Evolutionary conservation across 2,113 vertebrate species (phyloP).

Genomic region (Sylvietta virens): DNA sequence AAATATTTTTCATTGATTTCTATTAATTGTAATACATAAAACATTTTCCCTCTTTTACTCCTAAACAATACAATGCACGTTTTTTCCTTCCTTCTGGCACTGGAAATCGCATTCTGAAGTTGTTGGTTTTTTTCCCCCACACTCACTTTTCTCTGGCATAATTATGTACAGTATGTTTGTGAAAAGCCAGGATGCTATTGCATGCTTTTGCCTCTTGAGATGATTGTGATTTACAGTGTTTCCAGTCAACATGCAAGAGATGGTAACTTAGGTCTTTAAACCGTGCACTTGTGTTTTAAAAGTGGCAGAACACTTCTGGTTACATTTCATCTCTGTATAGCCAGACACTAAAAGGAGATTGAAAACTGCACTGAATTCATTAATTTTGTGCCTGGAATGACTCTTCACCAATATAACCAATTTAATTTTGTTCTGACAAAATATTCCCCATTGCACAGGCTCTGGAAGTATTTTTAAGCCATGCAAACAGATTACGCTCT

Average conservation of each 20-base stretch:
- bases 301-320: neutral
- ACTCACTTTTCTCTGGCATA: neutral
- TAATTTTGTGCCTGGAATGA: neutral
- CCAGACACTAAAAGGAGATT: neutral
- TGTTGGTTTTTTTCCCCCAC: rapidly evolving
- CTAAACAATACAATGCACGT: neutral
- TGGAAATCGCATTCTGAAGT: neutral
- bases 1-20: neutral
- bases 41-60: neutral
- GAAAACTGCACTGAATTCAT: neutral
- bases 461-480: neutral
- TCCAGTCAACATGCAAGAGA: neutral
- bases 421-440: neutral
- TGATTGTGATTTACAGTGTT: neutral
- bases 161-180: neutral
- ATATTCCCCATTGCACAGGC: neutral
- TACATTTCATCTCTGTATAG: neutral
- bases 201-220: neutral
- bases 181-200: neutral
- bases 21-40: neutral
- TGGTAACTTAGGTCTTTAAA: neutral
- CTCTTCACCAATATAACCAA: neutral
- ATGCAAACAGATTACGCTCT: neutral
- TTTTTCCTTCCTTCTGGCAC: neutral
- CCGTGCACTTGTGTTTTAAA: neutral